phyloP scores from a whole-genome alignment of 2,888 invertebrate species.

The Unio pictorum region DNA sequence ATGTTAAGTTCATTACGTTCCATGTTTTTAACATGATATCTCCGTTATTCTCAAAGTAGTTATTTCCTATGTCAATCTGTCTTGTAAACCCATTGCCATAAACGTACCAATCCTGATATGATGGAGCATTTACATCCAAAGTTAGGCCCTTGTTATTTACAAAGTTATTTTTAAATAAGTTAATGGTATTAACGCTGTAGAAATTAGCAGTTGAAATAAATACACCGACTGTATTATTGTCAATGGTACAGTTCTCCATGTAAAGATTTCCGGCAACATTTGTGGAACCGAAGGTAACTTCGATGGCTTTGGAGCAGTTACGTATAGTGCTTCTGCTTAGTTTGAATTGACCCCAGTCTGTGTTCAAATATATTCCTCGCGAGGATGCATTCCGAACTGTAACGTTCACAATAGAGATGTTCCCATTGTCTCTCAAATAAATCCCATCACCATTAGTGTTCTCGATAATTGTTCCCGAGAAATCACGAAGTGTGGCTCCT shows the following conservation, averaged over 20 bases:
- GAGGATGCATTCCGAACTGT: not conserved
- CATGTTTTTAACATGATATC: slow-evolving; percentile 10
- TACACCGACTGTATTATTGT: slow-evolving; percentile 4
- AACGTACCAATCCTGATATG: not conserved
- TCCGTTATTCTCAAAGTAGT: slow-evolving; percentile 15
- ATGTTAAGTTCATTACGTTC: slow-evolving; percentile 4
- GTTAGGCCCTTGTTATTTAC: not conserved
- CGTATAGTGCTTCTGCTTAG: not conserved
- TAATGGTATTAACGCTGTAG: not conserved
- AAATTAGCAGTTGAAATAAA: not conserved
- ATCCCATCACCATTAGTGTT: not conserved
- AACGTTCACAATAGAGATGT: not conserved
- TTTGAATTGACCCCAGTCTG: not conserved
- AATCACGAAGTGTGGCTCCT: not conserved
- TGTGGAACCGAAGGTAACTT: no score
- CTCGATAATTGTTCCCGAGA: slow-evolving; percentile 2
- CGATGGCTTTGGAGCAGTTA: no score
- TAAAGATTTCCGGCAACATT: slow-evolving; percentile 5
- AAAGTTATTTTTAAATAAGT: slow-evolving; percentile 5
- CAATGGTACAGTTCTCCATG: slow-evolving; percentile 4
- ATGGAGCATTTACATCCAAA: slow-evolving; percentile 1
- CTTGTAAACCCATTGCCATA: not conserved
- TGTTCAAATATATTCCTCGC: not conserved
- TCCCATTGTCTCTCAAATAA: not conserved
- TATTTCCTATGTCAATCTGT: slow-evolving; percentile 9